A percentile compares a stretch with the other conserved stretches of the same genome.
Evolutionary conservation across 1,140 invertebrate genomes (phyloP).

Genomic region (Dendrolimus kikuchii): DNA sequence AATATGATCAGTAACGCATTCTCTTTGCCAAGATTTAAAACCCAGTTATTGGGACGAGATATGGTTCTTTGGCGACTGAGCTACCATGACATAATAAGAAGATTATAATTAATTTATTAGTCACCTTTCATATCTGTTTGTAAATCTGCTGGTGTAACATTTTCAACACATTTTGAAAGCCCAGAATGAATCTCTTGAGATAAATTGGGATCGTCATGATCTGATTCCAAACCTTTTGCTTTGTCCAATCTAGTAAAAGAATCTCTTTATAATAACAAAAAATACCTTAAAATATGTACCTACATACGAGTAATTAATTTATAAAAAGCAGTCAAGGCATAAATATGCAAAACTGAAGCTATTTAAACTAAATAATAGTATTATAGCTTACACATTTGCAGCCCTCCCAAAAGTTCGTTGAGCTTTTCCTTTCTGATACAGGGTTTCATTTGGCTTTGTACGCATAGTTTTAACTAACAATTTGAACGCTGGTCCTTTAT

Average conservation of each 20-base stretch:
- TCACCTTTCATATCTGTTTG: slow-evolving; percentile 44
- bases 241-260: slow-evolving; percentile 31
- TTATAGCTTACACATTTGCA: slow-evolving; percentile 34
- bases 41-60: too few species aligned
- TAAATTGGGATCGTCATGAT: slow-evolving; percentile 48
- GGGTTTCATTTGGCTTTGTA: slow-evolving; percentile 27
- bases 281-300: too few species aligned
- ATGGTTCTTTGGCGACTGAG: too few species aligned
- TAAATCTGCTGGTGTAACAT: slow-evolving; percentile 27
- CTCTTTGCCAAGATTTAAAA: too few species aligned
- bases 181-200: slow-evolving; percentile 38
- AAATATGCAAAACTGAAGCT: not conserved
- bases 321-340: too few species aligned
- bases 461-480: slow-evolving; percentile 36
- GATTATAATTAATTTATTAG: not conserved
- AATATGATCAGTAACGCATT: too few species aligned
- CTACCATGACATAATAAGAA: too few species aligned
- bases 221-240: slow-evolving; percentile 36
- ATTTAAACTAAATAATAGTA: not conserved
- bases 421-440: slow-evolving; percentile 35
- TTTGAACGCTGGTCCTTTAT: slow-evolving; percentile 49
- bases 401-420: slow-evolving; percentile 31
- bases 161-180: slow-evolving; percentile 28
- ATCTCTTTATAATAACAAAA: too few species aligned
- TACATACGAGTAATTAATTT: too few species aligned